Evolutionary conservation across 1,140 invertebrate species (phyloP), one percentile per base, ranked within the genome.

Genomic region (Lordiphosa mommai): DNA sequence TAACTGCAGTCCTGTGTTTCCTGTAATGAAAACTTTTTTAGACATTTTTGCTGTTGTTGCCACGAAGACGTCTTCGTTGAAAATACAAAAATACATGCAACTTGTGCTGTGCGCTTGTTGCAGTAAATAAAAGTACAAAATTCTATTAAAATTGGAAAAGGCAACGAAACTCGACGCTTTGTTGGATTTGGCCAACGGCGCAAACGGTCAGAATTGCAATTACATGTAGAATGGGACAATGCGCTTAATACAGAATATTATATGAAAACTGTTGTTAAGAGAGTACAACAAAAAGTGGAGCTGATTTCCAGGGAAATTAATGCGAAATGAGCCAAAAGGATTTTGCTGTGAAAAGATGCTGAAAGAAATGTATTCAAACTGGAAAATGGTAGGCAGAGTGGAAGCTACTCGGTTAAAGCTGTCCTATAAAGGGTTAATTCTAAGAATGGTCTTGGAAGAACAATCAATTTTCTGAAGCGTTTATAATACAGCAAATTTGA

Each of bases 1-100:
- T 82, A 74, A 76, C 82, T 74, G 76, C 71, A 76, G 71, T 63
- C 71, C 52, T 51, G 61, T 74, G 66, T 74, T 80, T 80, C 76
- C 74, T 72, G 70, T 63, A 82, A 82, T 80, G 76, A 80, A 80
- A 80, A 82, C 76, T 80, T 71, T 67, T 52, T 52, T 49, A 12
- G 34, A 30, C 13, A 10, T 34, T 10, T 20, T 47, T 60, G 61
- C 53, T 47, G 58, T 50, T 47, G 38, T 41, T 41, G 52, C 37
- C 14, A 29, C 29, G 40, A 41, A 50, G 37, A 41, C 37, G 20
- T 5, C 27, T 27, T 29, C 23, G 23, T 27, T 27, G 1, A 49
- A 47, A 23, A 10, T 9, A 23, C 3, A 20, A 12, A 16, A 10
- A 16, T 2, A 40, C 38, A 29, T 20, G 14, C 30, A 7, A 16